Conservation (phyloP, 2,797 vertebrate genomes). For the Sebastes reedi region DNA sequence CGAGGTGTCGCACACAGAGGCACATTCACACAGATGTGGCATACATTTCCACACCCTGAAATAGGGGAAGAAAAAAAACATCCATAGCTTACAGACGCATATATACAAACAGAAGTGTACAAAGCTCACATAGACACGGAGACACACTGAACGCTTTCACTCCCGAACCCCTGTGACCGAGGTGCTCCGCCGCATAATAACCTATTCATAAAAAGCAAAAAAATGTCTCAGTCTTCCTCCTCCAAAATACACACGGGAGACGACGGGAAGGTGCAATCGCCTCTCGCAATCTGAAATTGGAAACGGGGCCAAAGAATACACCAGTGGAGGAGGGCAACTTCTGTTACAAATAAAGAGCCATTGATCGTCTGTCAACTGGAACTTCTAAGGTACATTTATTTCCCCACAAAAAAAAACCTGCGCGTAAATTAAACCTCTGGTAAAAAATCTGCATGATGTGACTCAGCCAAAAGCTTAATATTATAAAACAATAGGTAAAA, state of each 20-base stretch:
- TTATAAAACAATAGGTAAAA: too few relatives aligned
- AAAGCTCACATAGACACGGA: constrained; percentile 70
- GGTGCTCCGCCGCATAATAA: constrained; percentile 71
- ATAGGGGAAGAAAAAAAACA: constrained; percentile 45
- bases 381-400: background rate
- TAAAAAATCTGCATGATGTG: background rate
- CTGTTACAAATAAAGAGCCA: constrained; percentile 19
- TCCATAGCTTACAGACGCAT: constrained; percentile 53
- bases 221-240: constrained; percentile 72
- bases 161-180: constrained; percentile 31
- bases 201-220: constrained; percentile 78
- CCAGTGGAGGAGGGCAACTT: background rate
- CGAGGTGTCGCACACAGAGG: constrained; percentile 55
- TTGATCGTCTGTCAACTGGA: constrained; percentile 6
- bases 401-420: background rate
- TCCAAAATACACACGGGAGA: constrained; percentile 76
- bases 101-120: constrained; percentile 68
- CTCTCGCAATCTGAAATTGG: constrained; percentile 64
- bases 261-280: constrained; percentile 62
- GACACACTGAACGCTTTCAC: constrained; percentile 82
- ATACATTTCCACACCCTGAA: constrained; percentile 55
- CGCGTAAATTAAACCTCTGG: background rate
- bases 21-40: constrained; percentile 64
- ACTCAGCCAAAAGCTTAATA: background rate
- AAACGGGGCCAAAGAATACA: constrained; percentile 66